phyloP scores from a whole-genome alignment of 2,888 invertebrate species.

The Dastarcus helophoroides region DNA sequence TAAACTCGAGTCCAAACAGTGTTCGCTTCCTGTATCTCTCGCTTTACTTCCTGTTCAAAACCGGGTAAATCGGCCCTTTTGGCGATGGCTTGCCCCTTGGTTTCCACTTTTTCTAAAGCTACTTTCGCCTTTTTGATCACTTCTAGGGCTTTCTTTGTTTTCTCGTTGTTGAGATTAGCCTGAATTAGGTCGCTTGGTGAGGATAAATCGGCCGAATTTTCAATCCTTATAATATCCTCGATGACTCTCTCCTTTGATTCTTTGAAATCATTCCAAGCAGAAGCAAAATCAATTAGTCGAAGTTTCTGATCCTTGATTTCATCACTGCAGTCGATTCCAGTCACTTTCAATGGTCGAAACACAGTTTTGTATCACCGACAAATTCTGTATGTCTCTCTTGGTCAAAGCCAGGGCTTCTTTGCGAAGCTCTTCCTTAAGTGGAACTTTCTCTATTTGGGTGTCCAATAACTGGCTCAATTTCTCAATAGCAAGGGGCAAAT shows the following conservation, averaged over 20 bases:
- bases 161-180: conserved; percentile 58
- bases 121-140: conserved; percentile 63
- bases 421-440: conserved; percentile 59
- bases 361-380: conserved; percentile 68
- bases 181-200: conserved; percentile 63
- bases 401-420: conserved; percentile 68
- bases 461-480: conserved; percentile 42
- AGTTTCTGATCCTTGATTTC: conserved; percentile 62
- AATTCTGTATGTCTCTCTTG: conserved; percentile 71
- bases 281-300: conserved; percentile 60
- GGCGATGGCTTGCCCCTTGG: conserved; percentile 59
- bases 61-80: conserved; percentile 57
- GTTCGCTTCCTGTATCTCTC: conserved; percentile 51
- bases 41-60: conserved; percentile 48
- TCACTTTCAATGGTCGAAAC: conserved; percentile 65
- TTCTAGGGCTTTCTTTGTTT: conserved; percentile 64
- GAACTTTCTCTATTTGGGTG: conserved; percentile 46
- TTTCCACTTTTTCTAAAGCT: conserved; percentile 65
- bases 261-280: conserved; percentile 62
- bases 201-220: conserved; percentile 50
- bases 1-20: conserved; percentile 60
- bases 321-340: conserved; percentile 70
- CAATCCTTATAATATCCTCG: conserved; percentile 55
- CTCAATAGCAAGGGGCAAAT: conserved; percentile 39
- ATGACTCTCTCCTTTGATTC: conserved; percentile 61